These are phyloP conservation scores for Argentina silus DNA, from an alignment of 2,797 vertebrate genomes.

Conservation along the genomic window DNA sequence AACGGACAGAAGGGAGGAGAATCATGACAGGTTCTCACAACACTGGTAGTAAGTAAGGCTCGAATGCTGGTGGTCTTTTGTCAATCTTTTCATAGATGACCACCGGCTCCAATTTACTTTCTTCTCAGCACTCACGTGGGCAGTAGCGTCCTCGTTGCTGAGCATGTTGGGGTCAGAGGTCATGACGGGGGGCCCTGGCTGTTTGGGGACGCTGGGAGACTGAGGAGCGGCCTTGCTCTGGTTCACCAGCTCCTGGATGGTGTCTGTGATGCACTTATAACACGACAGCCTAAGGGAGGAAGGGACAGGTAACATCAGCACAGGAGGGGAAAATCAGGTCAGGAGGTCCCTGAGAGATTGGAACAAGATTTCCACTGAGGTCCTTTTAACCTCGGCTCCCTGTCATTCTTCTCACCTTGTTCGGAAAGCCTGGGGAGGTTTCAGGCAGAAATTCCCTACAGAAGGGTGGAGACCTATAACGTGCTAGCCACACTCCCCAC, in stretches of 20 bases:
- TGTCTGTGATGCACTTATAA: constrained; percentile 97
- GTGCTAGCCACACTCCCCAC: too few species aligned
- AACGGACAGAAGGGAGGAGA: background rate
- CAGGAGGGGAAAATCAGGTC: background rate
- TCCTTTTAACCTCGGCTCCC: too few species aligned
- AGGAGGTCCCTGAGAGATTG: background rate
- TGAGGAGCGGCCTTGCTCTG: constrained; percentile 98
- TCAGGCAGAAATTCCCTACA: too few species aligned
- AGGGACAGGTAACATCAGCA: background rate
- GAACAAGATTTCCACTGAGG: too few species aligned
- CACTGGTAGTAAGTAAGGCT: background rate
- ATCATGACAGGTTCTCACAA: background rate
- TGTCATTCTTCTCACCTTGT: too few species aligned
- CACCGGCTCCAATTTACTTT: too few species aligned
- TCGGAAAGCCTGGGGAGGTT: too few species aligned
- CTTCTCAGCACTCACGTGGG: constrained; percentile 83
- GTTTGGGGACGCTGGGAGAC: constrained; percentile 97
- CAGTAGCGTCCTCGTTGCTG: constrained; percentile 96
- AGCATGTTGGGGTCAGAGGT: constrained; percentile 98
- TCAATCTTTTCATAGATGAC: too few species aligned
- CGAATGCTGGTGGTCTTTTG: background rate
- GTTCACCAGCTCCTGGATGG: constrained; percentile 96
- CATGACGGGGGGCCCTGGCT: constrained; percentile 93
- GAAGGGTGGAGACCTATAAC: too few species aligned
- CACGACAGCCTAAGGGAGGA: constrained; percentile 82